Percentiles rank a stretch among this genome's conserved stretches.
Evolutionary conservation across 2,797 vertebrate genomes (phyloP).

Genomic region (Euphonia xanthogaster): DNA sequence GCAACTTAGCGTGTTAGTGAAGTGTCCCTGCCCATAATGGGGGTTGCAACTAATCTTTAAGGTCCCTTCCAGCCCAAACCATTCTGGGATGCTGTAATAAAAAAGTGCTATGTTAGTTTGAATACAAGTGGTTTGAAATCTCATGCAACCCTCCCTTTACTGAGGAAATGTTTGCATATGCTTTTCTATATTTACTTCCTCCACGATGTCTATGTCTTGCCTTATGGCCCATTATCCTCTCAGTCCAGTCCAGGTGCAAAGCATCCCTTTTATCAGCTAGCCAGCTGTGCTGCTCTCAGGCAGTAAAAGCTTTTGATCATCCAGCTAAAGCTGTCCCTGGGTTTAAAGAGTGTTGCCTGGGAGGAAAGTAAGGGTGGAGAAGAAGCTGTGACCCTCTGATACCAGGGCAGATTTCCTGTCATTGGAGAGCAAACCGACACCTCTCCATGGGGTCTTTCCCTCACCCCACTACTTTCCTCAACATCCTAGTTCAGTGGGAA

Average conservation of each 20-base stretch:
- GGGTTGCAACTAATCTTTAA: not conserved
- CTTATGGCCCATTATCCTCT: not conserved
- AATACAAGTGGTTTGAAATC: not conserved
- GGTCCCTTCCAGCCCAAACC: not conserved
- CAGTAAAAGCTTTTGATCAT: not conserved
- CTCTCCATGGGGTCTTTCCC: not conserved
- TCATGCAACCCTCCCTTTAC: not conserved
- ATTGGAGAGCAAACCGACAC: not conserved
- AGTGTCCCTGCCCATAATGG: not conserved
- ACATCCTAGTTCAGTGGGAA: not conserved
- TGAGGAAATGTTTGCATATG: not conserved
- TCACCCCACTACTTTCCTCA: rapidly evolving
- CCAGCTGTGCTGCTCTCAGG: not conserved
- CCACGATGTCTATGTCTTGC: not conserved
- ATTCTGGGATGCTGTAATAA: not conserved
- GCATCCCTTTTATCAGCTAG: not conserved
- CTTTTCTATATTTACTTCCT: not conserved
- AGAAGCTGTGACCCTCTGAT: not conserved
- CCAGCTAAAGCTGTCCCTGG: not conserved
- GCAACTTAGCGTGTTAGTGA: not conserved
- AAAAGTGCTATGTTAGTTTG: not conserved
- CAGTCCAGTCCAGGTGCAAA: not conserved
- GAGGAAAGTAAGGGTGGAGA: not conserved
- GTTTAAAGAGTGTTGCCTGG: not conserved
- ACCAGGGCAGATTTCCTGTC: not conserved